These are phyloP conservation scores for Cynopterus brachyotis DNA, from an alignment of 2,113 vertebrate genomes.

Conservation along the genomic window DNA sequence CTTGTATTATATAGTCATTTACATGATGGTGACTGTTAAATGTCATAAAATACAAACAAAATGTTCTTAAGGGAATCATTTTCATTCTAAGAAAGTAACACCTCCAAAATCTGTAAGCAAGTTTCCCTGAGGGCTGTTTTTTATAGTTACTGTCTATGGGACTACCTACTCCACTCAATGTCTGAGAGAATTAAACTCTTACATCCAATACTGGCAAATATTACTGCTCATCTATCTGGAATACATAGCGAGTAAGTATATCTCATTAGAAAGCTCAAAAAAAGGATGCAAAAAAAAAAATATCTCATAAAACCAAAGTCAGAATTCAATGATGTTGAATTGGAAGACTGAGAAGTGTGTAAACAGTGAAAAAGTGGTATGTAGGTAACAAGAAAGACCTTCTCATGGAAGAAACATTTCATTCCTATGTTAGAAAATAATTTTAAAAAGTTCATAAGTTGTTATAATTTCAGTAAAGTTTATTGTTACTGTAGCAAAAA, in stretches of 20 bases:
- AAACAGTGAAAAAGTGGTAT: background rate
- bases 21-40: background rate
- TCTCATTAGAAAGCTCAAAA: slow-evolving; percentile 18
- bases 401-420: background rate
- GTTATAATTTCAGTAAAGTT: background rate
- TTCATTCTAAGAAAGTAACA: background rate
- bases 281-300: background rate
- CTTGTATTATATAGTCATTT: background rate
- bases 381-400: background rate
- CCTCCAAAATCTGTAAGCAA: background rate
- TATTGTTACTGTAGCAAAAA: background rate
- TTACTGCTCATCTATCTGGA: background rate
- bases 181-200: background rate
- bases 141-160: background rate
- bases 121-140: background rate
- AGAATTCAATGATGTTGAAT: background rate
- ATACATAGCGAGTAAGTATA: background rate
- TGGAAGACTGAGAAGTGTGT: background rate
- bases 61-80: background rate
- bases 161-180: background rate
- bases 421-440: background rate
- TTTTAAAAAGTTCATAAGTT: background rate
- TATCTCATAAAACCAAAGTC: background rate
- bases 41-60: background rate
- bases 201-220: background rate